A percentile compares a stretch with the other conserved stretches of the same genome.
Evolutionary conservation across 1,140 invertebrate species (phyloP).

Genomic region (Pseudomyrmex gracilis): DNA sequence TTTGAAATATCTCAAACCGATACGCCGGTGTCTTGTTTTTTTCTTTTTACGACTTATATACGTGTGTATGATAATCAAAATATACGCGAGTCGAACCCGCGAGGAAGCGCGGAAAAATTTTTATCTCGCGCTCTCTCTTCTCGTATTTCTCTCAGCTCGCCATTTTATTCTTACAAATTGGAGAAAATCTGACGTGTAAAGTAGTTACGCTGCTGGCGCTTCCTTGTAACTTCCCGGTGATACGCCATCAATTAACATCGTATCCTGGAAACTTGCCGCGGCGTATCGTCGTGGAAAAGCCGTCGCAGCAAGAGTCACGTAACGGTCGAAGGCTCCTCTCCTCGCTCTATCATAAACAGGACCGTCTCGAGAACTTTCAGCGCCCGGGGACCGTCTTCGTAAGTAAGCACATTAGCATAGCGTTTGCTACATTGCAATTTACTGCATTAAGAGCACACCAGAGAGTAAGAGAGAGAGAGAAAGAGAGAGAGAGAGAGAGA

Average conservation of each 20-base stretch:
- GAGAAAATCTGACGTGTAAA: slow-evolving; percentile 47
- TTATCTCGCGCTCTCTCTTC: neutral
- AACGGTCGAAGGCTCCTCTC: slow-evolving; percentile 37
- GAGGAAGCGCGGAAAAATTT: no score
- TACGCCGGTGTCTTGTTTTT: no score
- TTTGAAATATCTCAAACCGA: neutral
- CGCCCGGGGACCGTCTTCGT: slow-evolving; percentile 73
- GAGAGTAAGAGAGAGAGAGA: slow-evolving; percentile 43
- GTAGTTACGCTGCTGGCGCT: slow-evolving; percentile 21
- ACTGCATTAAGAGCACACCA: slow-evolving; percentile 71
- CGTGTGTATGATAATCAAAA: neutral
- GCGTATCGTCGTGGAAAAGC: slow-evolving; percentile 45
- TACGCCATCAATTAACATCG: slow-evolving; percentile 59
- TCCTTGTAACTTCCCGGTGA: slow-evolving; percentile 46
- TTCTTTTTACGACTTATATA: no score
- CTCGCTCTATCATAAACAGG: slow-evolving; percentile 64
- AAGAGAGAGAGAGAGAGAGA: slow-evolving; percentile 43
- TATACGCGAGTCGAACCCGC: neutral
- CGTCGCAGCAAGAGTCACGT: slow-evolving; percentile 49
- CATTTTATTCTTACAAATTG: slow-evolving; percentile 20
- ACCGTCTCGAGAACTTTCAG: slow-evolving; percentile 74
- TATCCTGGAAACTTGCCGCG: slow-evolving; percentile 49
- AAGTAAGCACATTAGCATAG: slow-evolving; percentile 77
- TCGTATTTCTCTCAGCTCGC: neutral
- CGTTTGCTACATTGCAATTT: slow-evolving; percentile 78